These are phyloP conservation scores for Drosophila anomalata DNA, from an alignment of 2,888 invertebrate species.

Conservation along the genomic window DNA sequence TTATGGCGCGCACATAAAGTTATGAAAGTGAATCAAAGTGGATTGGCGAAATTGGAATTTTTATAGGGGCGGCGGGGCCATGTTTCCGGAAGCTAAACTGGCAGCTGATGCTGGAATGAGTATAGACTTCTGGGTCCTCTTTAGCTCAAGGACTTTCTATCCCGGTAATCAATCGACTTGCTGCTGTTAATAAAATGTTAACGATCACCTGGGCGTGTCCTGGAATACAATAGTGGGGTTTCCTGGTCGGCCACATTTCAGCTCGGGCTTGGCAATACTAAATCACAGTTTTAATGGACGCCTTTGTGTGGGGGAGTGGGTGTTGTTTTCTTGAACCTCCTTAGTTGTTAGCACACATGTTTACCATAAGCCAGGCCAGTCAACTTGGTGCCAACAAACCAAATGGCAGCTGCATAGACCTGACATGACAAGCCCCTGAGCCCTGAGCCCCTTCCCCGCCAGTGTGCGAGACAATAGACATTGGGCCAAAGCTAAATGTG, in stretches of 20 bases:
- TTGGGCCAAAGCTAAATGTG: slow-evolving; percentile 29
- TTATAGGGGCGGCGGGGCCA: slow-evolving; percentile 3
- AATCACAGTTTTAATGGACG: slow-evolving; percentile 38
- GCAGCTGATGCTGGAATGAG: background rate
- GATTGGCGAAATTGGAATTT: slow-evolving; percentile 22
- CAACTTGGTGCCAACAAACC: slow-evolving; percentile 65
- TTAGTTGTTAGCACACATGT: slow-evolving; percentile 73
- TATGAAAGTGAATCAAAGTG: slow-evolving; percentile 37
- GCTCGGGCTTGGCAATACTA: slow-evolving; percentile 9
- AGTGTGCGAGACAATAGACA: slow-evolving; percentile 32
- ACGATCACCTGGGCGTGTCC: slow-evolving; percentile 1
- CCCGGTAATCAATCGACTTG: background rate
- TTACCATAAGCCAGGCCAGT: slow-evolving; percentile 74
- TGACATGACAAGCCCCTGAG: slow-evolving; percentile 27
- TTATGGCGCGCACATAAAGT: slow-evolving; percentile 56
- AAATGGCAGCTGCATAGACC: slow-evolving; percentile 60
- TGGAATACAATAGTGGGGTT: slow-evolving; percentile 13
- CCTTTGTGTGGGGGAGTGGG: slow-evolving; percentile 19
- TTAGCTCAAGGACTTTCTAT: background rate
- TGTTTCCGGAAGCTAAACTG: slow-evolving; percentile 1
- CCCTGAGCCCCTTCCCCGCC: background rate
- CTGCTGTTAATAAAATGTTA: background rate
- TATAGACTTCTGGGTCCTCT: background rate
- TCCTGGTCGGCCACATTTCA: slow-evolving; percentile 16
- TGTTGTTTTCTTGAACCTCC: slow-evolving; percentile 51